Percentiles rank a stretch among this genome's conserved stretches.
Evolutionary conservation across 2,888 invertebrate genomes (phyloP).

Genomic region (Pristionchus exspectatus): DNA sequence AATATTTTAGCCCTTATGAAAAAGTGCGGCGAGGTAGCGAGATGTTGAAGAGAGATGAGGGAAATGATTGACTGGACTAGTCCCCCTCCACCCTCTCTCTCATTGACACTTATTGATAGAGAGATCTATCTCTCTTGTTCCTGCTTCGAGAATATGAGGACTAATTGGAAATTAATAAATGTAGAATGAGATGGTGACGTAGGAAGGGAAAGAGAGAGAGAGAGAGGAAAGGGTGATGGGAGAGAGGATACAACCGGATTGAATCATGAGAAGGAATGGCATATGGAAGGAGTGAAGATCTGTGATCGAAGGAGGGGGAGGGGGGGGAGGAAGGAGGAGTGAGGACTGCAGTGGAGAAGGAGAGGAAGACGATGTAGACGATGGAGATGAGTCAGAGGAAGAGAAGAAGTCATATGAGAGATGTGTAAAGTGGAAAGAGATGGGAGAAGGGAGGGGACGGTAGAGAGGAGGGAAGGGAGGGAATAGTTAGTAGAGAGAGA

Average conservation of each 20-base stretch:
- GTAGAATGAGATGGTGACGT: background rate
- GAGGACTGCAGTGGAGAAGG: conserved; percentile 37
- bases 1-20: background rate
- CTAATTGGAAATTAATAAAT: conserved; percentile 2
- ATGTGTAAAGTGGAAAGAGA: conserved; percentile 41
- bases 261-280: conserved; percentile 44
- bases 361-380: background rate
- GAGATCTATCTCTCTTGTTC: background rate
- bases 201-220: conserved; percentile 12
- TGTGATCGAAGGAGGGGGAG: conserved; percentile 22
- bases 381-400: background rate
- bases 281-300: conserved; percentile 17
- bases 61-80: conserved; percentile 1
- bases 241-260: conserved; percentile 34
- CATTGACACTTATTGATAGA: background rate
- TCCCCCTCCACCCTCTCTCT: background rate
- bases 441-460: background rate
- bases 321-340: background rate
- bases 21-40: background rate
- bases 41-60: conserved; percentile 27
- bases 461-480: conserved; percentile 18
- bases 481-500: conserved; percentile 4
- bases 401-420: conserved; percentile 44
- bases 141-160: background rate
- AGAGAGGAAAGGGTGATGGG: background rate